Conservation (phyloP, 2,888 invertebrate species). For the Pandemis corylana region DNA sequence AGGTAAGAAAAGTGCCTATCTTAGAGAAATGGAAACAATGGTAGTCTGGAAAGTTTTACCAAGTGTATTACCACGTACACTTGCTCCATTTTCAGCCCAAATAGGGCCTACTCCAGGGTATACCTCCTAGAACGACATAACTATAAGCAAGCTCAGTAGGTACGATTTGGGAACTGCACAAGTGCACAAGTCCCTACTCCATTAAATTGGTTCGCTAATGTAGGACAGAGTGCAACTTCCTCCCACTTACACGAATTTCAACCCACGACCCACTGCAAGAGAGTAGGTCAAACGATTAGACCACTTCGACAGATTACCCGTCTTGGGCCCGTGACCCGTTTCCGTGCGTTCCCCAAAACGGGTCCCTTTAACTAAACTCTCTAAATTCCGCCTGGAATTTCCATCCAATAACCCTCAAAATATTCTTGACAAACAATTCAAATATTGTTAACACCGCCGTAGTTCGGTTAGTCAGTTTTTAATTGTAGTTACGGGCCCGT, state of each 20-base stretch:
- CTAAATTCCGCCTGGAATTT: not conserved
- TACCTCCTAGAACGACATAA: too few species aligned
- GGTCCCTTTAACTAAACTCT: not conserved
- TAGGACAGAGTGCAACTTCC: too few species aligned
- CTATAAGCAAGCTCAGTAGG: too few species aligned
- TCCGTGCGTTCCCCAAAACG: not conserved
- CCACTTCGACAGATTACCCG: not conserved
- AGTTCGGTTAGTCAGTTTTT: slow-evolving; percentile 41
- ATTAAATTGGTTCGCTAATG: too few species aligned
- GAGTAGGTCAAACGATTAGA: too few species aligned
- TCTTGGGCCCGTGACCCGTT: not conserved
- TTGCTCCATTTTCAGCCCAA: too few species aligned
- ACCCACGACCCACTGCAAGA: too few species aligned
- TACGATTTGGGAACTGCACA: too few species aligned
- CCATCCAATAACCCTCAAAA: slow-evolving; percentile 5
- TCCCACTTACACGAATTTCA: too few species aligned
- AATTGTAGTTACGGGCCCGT: slow-evolving; percentile 60
- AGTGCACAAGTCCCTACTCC: too few species aligned
- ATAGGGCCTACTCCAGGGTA: too few species aligned
- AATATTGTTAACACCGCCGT: slow-evolving; percentile 11
- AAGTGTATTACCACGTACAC: not conserved
- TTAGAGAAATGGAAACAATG: not conserved
- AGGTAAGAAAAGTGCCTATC: not conserved
- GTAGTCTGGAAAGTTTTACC: not conserved
- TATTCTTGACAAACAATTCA: slow-evolving; percentile 15